A percentile compares a stretch with the other conserved stretches of the same genome.
Conservation (phyloP, 2,888 invertebrate genomes). For the Euplagia quadripunctaria region DNA sequence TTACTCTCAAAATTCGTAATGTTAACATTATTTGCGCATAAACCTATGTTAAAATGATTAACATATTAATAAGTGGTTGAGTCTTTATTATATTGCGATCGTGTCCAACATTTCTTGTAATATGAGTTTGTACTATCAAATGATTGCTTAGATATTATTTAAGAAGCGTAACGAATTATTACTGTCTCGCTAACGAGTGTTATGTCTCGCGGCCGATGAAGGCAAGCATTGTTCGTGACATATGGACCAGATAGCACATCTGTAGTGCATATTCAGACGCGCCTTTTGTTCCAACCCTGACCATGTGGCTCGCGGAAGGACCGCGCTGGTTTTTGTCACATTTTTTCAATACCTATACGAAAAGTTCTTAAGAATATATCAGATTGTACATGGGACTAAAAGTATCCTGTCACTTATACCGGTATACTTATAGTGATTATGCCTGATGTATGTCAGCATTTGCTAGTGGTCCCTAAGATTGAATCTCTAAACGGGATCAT, state of each 20-base stretch:
- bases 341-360: conserved; percentile 65
- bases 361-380: conserved; percentile 55
- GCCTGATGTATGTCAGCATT: not conserved
- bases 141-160: conserved; percentile 15
- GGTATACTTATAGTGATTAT: conserved; percentile 22
- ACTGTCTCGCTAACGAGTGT: conserved; percentile 51
- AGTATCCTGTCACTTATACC: conserved; percentile 61
- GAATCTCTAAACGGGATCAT: not conserved
- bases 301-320: conserved; percentile 76
- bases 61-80: not conserved
- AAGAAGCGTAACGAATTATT: conserved; percentile 43
- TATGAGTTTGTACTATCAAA: not conserved
- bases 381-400: conserved; percentile 63
- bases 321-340: conserved; percentile 72
- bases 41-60: not conserved
- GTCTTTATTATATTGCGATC: not conserved
- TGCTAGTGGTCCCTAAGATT: not conserved
- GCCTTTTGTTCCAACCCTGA: conserved; percentile 77
- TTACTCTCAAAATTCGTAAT: not conserved
- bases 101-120: conserved; percentile 9
- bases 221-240: conserved; percentile 71
- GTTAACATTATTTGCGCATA: not conserved
- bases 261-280: conserved; percentile 82
- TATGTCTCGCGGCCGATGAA: conserved; percentile 60
- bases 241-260: conserved; percentile 76